Conservation (phyloP, 2,888 invertebrate species). For the Drosophila atripex region DNA sequence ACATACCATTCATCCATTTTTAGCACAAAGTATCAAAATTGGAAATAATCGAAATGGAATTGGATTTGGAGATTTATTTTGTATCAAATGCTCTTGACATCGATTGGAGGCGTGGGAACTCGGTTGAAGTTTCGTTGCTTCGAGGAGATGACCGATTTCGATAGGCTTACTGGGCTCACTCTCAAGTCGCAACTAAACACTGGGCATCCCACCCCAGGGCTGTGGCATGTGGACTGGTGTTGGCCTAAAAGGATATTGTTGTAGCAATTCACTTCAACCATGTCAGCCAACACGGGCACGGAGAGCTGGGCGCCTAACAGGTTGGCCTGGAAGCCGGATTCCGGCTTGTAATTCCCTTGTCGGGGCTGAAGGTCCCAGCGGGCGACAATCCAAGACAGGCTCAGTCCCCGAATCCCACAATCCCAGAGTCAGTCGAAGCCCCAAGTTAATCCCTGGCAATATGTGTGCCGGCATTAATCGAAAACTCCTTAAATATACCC, state of each 20-base stretch:
- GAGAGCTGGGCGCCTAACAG: background rate
- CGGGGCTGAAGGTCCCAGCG: background rate
- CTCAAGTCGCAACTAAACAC: background rate
- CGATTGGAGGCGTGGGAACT: no score
- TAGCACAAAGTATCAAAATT: no score
- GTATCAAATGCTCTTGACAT: no score
- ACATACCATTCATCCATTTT: no score
- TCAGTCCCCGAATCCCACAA: background rate
- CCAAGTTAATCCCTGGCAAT: background rate
- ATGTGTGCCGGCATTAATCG: background rate
- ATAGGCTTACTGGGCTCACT: background rate
- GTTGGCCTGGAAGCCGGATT: background rate
- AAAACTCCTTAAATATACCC: background rate
- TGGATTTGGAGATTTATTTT: no score
- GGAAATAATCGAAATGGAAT: no score
- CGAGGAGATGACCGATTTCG: background rate
- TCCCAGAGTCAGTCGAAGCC: background rate
- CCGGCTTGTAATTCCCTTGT: background rate
- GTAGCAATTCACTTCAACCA: background rate
- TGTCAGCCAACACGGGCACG: background rate
- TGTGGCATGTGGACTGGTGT: background rate
- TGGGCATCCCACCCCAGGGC: background rate
- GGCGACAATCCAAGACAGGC: background rate
- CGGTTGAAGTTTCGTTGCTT: no score
- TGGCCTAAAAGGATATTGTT: slow-evolving; percentile 1